A percentile compares a stretch with the other conserved stretches of the same genome.
Evolutionary conservation across 2,113 vertebrate species (phyloP).

Genomic region (Microcebus tavaratra): DNA sequence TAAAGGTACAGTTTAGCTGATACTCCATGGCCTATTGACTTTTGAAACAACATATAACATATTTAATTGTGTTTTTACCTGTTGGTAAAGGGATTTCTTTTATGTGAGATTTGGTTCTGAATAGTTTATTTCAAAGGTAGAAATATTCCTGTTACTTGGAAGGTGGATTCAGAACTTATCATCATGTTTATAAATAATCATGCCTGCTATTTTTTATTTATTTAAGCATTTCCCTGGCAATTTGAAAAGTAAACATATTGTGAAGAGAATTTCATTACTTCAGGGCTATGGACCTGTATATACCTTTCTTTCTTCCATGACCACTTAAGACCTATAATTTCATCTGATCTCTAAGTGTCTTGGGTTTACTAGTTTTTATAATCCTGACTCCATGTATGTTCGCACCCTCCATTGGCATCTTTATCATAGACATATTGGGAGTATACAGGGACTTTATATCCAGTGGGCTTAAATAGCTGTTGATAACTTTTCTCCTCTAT

Average conservation of each 20-base stretch:
- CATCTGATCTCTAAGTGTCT: not conserved
- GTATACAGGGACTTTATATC: not conserved
- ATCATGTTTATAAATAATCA: not conserved
- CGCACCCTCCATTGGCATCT: not conserved
- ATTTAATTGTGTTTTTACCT: conserved; percentile 8
- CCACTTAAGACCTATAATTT: not conserved
- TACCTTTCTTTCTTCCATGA: not conserved
- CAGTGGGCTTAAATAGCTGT: not conserved
- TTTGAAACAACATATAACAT: not conserved
- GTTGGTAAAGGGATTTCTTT: not conserved
- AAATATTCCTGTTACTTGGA: not conserved
- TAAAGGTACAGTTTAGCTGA: not conserved
- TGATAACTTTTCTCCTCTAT: not conserved
- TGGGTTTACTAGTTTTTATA: not conserved
- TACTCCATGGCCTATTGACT: not conserved
- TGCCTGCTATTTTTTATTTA: not conserved
- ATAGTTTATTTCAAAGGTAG: not conserved
- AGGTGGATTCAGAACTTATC: not conserved
- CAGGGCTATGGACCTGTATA: not conserved
- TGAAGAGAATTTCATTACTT: not conserved
- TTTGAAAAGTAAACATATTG: not conserved
- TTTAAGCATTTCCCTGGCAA: not conserved
- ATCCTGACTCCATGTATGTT: not conserved
- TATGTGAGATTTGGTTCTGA: not conserved
- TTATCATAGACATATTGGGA: too few species aligned